Evolutionary conservation across 2,888 invertebrate genomes (phyloP), one percentile per base, ranked within the genome.

Genomic region (Halictus quadricinctus): DNA sequence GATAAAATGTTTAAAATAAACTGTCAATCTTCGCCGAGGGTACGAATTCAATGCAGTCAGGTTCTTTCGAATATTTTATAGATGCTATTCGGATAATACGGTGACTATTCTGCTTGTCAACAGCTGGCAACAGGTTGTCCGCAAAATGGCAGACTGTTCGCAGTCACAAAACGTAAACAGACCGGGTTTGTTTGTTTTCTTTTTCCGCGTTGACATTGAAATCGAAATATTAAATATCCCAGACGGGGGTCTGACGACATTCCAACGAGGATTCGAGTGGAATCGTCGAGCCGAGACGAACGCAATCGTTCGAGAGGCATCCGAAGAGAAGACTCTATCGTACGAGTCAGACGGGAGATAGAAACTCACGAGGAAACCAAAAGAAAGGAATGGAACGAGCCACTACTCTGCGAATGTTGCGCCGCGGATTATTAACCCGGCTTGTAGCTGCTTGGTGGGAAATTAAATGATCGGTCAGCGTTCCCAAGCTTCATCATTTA

Each of bases 341-440:
- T 25, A 50, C 43, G n/a, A 5, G 36, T 18, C 15, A 46, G 41
- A 78, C 29, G 41, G 70, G 36, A 54, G 43, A 77, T 64, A 54
- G 54, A 64, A 75, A 79, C 78, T 50, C 43, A n/a, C 58, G 46
- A n/a, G 13, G 15, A 82, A 58, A 10, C n/a, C 5, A 58, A 21
- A 36, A 48, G 70, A 41, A 70, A 72, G 10, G 60, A 21, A 43
- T 36, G 15, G 72, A 76, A 64, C 60, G 8, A 54, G 41, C 21
- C 15, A n/a, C 36, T 46, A 70, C 8, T 70, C 66, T 48, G 69
- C 73, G 82, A 79, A 80, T 72, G 73, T 46, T 48, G 36, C 76
- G 12, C 48, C 21, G 21, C 12, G 50, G 70, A 70, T 77, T 70
- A 70, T 70, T 70, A 85, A 78, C 73, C 80, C 18, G 79, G 29